A percentile compares a stretch with the other conserved stretches of the same genome.
phyloP scores from a whole-genome alignment of 1,140 invertebrate genomes.

The Zaprionus camerounensis region DNA sequence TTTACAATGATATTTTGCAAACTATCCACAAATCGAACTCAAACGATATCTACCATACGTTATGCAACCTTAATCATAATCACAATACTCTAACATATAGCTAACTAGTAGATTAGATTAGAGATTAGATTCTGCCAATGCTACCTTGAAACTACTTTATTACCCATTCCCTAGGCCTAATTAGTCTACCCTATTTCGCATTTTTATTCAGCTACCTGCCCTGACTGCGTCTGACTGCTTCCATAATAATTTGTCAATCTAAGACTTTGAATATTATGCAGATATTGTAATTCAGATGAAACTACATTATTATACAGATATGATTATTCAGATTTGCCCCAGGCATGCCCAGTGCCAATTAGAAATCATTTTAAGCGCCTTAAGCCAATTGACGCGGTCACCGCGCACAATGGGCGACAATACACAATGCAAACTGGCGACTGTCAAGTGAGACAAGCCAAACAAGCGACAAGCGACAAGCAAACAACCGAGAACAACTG shows the following conservation, averaged over 20 bases:
- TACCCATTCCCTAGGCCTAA: not conserved
- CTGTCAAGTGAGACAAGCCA: conserved; percentile 11
- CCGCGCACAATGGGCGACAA: conserved; percentile 24
- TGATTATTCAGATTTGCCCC: conserved; percentile 11
- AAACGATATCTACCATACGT: not conserved
- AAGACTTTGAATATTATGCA: not conserved
- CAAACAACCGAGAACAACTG: conserved; percentile 13
- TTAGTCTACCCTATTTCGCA: not conserved
- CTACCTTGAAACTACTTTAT: not conserved
- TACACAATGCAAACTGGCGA: conserved; percentile 21
- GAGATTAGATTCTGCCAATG: not conserved
- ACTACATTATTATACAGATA: conserved; percentile 7
- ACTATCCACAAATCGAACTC: not conserved
- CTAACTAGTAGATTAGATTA: too few relatives aligned
- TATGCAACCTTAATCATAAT: not conserved
- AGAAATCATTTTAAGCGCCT: conserved; percentile 78
- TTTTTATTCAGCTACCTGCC: not conserved
- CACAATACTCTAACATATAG: not conserved
- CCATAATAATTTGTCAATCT: not conserved
- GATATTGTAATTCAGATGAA: not conserved
- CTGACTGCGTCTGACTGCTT: not conserved
- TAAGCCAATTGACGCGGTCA: conserved; percentile 73
- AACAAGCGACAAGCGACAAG: conserved; percentile 31
- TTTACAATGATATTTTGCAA: too few relatives aligned
- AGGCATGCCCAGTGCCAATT: conserved; percentile 52